Conservation (phyloP, 1,140 invertebrate genomes). For the Brevipalpus yothersi region DNA sequence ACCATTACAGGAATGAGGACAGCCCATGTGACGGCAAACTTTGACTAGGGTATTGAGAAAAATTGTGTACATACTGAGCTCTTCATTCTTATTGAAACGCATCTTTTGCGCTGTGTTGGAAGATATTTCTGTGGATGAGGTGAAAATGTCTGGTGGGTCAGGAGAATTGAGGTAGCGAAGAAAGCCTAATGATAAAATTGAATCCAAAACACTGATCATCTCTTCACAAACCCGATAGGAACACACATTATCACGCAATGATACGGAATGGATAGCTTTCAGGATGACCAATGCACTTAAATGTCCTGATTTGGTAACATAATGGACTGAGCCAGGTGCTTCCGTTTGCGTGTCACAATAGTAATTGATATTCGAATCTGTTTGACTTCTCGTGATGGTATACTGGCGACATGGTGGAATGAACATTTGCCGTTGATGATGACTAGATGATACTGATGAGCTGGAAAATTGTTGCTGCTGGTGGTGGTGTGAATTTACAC, state of each 20-base stretch:
- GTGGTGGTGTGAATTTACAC: slow-evolving; percentile 3
- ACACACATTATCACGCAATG: slow-evolving; percentile 42
- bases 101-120: not conserved
- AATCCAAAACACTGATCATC: slow-evolving; percentile 62
- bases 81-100: slow-evolving; percentile 10
- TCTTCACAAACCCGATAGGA: slow-evolving; percentile 65
- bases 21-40: slow-evolving; percentile 68
- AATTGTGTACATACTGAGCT: slow-evolving; percentile 21
- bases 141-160: not conserved
- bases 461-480: not conserved
- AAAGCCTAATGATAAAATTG: slow-evolving; percentile 32
- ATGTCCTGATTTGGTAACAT: slow-evolving; percentile 82
- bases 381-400: slow-evolving; percentile 55
- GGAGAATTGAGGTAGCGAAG: not conserved
- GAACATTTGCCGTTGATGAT: not conserved
- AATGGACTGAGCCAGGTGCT: slow-evolving; percentile 63
- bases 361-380: slow-evolving; percentile 82
- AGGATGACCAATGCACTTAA: slow-evolving; percentile 72
- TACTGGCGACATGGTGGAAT: slow-evolving; percentile 11
- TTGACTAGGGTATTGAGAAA: slow-evolving; percentile 30
- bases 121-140: not conserved
- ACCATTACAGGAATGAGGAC: slow-evolving; percentile 60
- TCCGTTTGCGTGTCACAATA: slow-evolving; percentile 45
- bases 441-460: not conserved
- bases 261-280: slow-evolving; percentile 61